Evolutionary conservation across 2,888 invertebrate species (phyloP), one percentile per base, ranked within the genome.

Genomic region (Phalera bucephala): DNA sequence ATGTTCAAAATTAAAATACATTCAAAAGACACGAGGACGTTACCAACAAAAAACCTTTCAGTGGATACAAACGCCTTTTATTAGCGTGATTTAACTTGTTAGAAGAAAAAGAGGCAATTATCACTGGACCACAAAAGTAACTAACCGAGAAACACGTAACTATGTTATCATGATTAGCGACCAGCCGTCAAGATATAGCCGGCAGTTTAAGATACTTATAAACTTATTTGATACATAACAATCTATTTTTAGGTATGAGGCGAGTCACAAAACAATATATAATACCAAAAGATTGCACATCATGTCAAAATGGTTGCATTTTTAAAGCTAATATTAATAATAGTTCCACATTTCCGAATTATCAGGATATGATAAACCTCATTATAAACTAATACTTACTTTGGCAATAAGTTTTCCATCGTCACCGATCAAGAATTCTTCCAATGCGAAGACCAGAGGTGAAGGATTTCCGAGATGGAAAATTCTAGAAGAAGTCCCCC

Each of bases 381-480:
- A n/a, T n/a, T n/a, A n/a, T n/a, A n/a, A n/a, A n/a, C n/a, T 17
- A 12, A 8, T 8, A 2, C 63, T 60, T 71, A 90, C 90, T 81
- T 84, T 84, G 10, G 83, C 83, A 44, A 76, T 67, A 14, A 90
- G 74, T 51, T 84, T 85, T 36, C 90, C 90, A 54, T 88, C 81
- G 9, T 83, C 82, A 1, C 81, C 85, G 49, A 90, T 80, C 1
- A 80, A 53, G 61, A 80, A 90, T 53, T 90, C 84, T 40, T 90
- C 87, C 29, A 90, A 53, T 1, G 74, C 82, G 57, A 90, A 90
- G 14, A 90, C 89, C 9, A 90, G 72, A 0, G 90, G 90, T 21
- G 90, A 88, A 1, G 80, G 76, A 40, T 77, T 89, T 0, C 90
- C 90, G n/a, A 90, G 75, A 36, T 90, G 90, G 76, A 90, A 90